phyloP scores from a whole-genome alignment of 2,113 vertebrate species.

The Oryzias melastigma region DNA sequence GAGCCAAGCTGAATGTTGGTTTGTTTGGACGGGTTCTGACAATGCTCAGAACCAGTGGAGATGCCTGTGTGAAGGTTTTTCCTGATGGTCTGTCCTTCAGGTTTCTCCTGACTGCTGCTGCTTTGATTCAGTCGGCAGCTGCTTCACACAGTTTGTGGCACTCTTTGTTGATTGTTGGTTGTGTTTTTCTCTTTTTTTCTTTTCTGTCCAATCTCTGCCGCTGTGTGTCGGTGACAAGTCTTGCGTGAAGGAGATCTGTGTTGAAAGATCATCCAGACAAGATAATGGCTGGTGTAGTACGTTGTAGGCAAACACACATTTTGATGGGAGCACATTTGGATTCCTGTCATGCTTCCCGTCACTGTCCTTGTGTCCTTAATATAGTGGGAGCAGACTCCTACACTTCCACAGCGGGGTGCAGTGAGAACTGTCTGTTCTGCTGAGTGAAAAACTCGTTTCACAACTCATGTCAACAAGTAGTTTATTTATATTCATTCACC shows the following conservation, averaged over 20 bases:
- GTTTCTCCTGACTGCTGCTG: constrained; percentile 13
- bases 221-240: constrained; percentile 33
- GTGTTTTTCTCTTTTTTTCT: constrained; percentile 2
- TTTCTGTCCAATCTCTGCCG: constrained; percentile 22
- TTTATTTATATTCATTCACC: no score
- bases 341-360: constrained; percentile 3
- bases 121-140: constrained; percentile 24
- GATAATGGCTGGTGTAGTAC: constrained; percentile 20
- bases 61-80: constrained; percentile 26
- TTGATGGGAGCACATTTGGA: background rate
- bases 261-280: background rate
- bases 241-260: constrained; percentile 41
- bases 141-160: background rate
- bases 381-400: background rate
- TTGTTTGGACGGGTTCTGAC: no score
- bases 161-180: background rate
- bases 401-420: no score
- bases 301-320: background rate
- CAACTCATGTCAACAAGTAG: no score
- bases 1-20: no score
- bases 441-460: no score
- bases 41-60: constrained; percentile 15
- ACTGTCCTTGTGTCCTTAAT: background rate
- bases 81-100: constrained; percentile 40
- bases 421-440: no score